phyloP scores from a whole-genome alignment of 2,888 invertebrate species.

The Lordiphosa andalusiaca region DNA sequence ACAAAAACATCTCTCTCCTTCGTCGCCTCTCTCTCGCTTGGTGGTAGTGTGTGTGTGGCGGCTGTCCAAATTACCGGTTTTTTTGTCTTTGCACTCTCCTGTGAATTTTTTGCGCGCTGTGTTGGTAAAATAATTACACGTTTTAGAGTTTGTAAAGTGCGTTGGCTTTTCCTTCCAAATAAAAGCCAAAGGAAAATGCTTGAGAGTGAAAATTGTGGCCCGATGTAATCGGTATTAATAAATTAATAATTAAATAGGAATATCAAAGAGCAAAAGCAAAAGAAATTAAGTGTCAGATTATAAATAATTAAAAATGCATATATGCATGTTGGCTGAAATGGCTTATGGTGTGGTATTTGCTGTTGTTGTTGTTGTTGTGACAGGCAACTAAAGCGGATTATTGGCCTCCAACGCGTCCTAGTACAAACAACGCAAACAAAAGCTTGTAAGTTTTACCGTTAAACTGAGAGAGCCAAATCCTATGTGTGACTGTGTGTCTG shows the following conservation, averaged over 20 bases:
- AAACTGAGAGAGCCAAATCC: constrained; percentile 35
- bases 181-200: constrained; percentile 13
- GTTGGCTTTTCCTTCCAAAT: constrained; percentile 45
- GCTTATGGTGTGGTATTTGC: constrained; percentile 11
- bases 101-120: constrained; percentile 55
- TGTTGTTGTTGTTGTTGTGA: too few relatives aligned
- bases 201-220: constrained; percentile 5
- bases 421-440: constrained; percentile 42
- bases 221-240: background rate
- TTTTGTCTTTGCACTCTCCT: constrained; percentile 38
- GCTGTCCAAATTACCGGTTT: constrained; percentile 65
- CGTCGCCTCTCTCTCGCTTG: background rate
- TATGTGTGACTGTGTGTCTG: constrained; percentile 8
- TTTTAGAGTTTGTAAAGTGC: constrained; percentile 63
- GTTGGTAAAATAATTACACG: constrained; percentile 56
- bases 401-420: constrained; percentile 42
- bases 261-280: constrained; percentile 23
- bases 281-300: constrained; percentile 19
- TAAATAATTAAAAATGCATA: constrained; percentile 40
- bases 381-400: constrained; percentile 62
- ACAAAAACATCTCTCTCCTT: constrained; percentile 15
- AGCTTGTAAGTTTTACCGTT: constrained; percentile 53
- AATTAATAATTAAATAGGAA: constrained; percentile 17
- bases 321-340: constrained; percentile 20
- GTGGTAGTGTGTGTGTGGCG: background rate